phyloP scores from a whole-genome alignment of 2,797 vertebrate genomes.

The Helicolenus hilgendorfi region DNA sequence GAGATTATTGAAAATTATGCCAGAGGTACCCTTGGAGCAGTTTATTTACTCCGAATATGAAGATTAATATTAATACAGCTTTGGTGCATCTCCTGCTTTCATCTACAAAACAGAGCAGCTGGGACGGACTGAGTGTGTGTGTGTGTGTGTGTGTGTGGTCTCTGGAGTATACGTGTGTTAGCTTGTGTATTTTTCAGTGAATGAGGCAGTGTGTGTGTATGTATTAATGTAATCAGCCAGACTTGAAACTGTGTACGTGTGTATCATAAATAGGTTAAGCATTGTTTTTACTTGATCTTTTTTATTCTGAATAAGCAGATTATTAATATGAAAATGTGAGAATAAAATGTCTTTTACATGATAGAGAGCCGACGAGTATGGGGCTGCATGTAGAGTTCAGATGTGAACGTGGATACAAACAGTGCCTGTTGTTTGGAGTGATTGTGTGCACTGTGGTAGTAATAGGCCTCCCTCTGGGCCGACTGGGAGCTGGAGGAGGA shows the following conservation, averaged over 20 bases:
- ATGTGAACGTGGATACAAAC: neutral
- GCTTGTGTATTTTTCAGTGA: conserved; percentile 41
- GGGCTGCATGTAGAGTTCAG: neutral
- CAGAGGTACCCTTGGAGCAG: conserved; percentile 43
- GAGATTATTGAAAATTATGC: conserved; percentile 65
- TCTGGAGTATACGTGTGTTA: conserved; percentile 50
- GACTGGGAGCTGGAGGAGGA: conserved; percentile 51
- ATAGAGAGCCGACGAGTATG: neutral
- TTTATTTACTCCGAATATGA: conserved; percentile 71
- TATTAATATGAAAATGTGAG: neutral
- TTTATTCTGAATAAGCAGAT: neutral
- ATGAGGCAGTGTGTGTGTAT: conserved; percentile 18
- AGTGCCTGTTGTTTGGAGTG: conserved; percentile 8
- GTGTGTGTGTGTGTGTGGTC: conserved; percentile 50
- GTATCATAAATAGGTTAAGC: neutral
- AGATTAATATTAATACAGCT: conserved; percentile 73
- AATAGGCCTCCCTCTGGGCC: conserved; percentile 35
- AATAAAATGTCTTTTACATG: neutral
- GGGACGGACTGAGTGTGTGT: conserved; percentile 33
- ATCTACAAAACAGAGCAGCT: conserved; percentile 72
- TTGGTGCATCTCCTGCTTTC: conserved; percentile 69
- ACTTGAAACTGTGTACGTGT: neutral
- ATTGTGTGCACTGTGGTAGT: conserved; percentile 19
- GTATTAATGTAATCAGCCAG: conserved; percentile 1
- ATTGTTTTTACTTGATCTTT: neutral